Percentiles rank a stretch among this genome's conserved stretches.
Evolutionary conservation across 2,797 vertebrate genomes (phyloP).

Genomic region (Chelon labrosus): DNA sequence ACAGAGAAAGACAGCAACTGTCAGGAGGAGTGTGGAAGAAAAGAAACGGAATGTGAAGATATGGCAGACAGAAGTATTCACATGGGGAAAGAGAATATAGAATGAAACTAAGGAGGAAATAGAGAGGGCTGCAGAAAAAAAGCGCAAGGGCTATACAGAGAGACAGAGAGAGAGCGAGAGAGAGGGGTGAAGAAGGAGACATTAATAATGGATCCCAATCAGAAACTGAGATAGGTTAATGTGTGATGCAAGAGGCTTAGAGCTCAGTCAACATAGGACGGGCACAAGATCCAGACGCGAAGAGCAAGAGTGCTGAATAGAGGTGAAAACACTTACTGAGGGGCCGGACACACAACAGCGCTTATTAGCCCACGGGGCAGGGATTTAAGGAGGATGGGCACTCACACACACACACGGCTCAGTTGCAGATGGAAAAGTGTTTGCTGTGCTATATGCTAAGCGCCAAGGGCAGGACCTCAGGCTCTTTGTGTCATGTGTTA

Average conservation of each 20-base stretch:
- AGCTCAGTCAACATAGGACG: neutral
- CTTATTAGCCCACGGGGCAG: conserved; percentile 26
- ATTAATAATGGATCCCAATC: conserved; percentile 63
- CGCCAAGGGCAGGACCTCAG: conserved; percentile 37
- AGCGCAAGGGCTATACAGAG: no score
- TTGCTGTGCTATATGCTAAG: conserved; percentile 30
- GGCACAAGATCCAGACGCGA: conserved; percentile 6
- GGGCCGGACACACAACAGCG: conserved; percentile 5
- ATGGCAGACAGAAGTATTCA: conserved; percentile 26
- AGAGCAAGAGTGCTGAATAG: conserved; percentile 21
- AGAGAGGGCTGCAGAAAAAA: neutral
- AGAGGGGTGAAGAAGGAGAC: conserved; percentile 19
- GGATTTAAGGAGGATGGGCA: conserved; percentile 12
- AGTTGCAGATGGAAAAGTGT: conserved; percentile 13
- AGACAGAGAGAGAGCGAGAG: neutral
- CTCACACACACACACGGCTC: conserved; percentile 12
- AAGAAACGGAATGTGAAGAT: conserved; percentile 18
- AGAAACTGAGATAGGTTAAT: conserved; percentile 36
- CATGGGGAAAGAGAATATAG: conserved; percentile 11
- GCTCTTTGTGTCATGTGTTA: conserved; percentile 5
- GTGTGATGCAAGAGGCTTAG: conserved; percentile 17
- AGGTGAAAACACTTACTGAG: conserved; percentile 40
- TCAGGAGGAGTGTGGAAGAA: conserved; percentile 42
- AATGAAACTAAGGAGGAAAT: conserved; percentile 16
- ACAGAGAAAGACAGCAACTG: conserved; percentile 64